Evolutionary conservation across 2,888 invertebrate species (phyloP), one percentile per base, ranked within the genome.

Genomic region (Phyllotreta striolata): DNA sequence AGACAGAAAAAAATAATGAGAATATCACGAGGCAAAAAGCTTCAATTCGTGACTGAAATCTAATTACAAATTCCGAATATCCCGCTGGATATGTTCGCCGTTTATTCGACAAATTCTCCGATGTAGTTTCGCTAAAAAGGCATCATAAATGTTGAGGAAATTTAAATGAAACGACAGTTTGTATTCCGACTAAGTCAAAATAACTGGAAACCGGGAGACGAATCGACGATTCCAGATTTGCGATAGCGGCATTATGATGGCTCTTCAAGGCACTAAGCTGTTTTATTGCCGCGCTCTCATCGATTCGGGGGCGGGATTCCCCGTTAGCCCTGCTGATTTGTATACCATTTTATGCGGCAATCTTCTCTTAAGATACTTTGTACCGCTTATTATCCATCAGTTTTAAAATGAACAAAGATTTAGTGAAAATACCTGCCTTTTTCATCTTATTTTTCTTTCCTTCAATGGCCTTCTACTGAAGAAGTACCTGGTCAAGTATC

Each of bases 151-250:
- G 67, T 57, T 47, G 47, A 49, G 24, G 24, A 67, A 70, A 72
- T 72, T 72, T 72, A 70, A 72, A 72, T 72, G 71, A 71, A 72
- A 67, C 63, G 60, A 55, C 66, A 70, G 67, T 72, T 72, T 70
- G 64, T 70, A 72, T 72, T 70, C 71, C 66, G 52, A 52, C 59
- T 62, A 61, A 56, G 63, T 54, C 49, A 13, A 54, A 63, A 61
- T 63, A 66, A 68, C 61, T 65, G 67, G 60, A 40, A 49, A 55
- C 56, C 67, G 55, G 63, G 67, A 64, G 64, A 44, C 62, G 62
- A 67, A 67, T 66, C 63, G 62, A 58, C 62, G 70, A 72, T 72
- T 69, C 64, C 62, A 68, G 61, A 61, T 68, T 65, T 67, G 58
- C 69, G 70, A 72, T 72, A 70, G 63, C 66, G 68, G 64, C 67